Evolutionary conservation across 2,888 invertebrate genomes (phyloP).

Genomic region (Hyposoter didymator): DNA sequence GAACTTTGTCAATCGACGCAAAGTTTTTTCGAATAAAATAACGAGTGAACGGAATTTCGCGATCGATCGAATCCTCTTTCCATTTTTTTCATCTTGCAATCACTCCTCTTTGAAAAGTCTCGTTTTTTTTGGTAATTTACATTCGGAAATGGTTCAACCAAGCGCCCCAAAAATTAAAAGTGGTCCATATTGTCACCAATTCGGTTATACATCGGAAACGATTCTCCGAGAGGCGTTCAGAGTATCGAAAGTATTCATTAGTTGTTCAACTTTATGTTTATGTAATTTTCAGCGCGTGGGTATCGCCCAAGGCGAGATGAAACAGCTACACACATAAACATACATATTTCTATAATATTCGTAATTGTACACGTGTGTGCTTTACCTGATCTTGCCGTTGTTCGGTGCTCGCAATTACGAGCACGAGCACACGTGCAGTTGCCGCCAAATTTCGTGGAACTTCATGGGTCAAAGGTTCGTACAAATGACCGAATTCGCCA

Average conservation of each 20-base stretch:
- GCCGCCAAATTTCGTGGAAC: constrained; percentile 14
- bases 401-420: constrained; percentile 48
- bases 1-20: neutral
- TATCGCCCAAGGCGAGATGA: constrained; percentile 57
- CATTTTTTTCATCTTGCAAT: neutral
- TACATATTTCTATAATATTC: constrained; percentile 11
- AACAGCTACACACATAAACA: neutral
- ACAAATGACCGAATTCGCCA: neutral
- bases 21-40: neutral
- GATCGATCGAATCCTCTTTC: neutral
- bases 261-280: constrained; percentile 58
- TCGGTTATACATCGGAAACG: constrained; percentile 13
- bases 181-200: constrained; percentile 13
- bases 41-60: neutral
- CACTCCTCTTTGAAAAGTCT: neutral
- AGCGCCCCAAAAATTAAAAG: neutral
- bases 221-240: constrained; percentile 21
- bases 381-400: constrained; percentile 7
- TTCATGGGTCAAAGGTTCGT: neutral
- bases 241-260: constrained; percentile 53
- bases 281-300: constrained; percentile 60
- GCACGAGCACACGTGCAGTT: constrained; percentile 43
- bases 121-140: neutral
- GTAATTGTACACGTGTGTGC: constrained; percentile 21
- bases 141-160: neutral